These are phyloP conservation scores for Heterotis niloticus DNA, from an alignment of 2,113 vertebrate species.

Conservation along the genomic window DNA sequence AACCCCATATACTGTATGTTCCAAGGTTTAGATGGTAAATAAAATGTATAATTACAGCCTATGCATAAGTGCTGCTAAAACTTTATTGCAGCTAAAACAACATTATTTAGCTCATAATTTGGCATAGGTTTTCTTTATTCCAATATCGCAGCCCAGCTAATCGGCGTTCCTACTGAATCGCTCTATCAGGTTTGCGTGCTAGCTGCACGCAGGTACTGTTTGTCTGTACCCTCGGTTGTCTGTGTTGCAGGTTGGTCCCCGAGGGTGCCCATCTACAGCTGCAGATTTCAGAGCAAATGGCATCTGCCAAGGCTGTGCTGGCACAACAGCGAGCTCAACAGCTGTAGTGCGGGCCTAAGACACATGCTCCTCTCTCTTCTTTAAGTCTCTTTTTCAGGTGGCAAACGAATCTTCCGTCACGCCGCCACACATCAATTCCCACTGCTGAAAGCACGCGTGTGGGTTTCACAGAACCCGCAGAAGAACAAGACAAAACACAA, in stretches of 20 bases:
- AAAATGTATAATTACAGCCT: too few relatives aligned
- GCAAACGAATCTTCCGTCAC: conserved; percentile 11
- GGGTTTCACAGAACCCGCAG: too few relatives aligned
- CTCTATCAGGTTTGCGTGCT: neutral
- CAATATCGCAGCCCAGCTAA: neutral
- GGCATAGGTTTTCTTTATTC: neutral
- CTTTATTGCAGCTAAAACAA: neutral
- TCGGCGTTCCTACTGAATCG: neutral
- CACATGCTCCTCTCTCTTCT: conserved; percentile 29
- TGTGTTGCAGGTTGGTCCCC: conserved; percentile 38
- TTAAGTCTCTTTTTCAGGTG: conserved; percentile 37
- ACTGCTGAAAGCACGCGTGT: neutral
- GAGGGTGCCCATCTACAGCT: conserved; percentile 48
- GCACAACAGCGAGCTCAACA: conserved; percentile 37
- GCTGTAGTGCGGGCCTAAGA: conserved; percentile 44
- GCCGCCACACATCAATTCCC: neutral
- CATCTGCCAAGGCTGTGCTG: conserved; percentile 43
- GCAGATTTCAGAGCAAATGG: conserved; percentile 41
- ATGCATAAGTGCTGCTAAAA: neutral
- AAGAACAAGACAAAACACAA: neutral
- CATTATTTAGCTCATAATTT: neutral
- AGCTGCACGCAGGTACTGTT: conserved; percentile 22
- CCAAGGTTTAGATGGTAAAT: too few relatives aligned
- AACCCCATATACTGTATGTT: too few relatives aligned
- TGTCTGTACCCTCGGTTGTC: conserved; percentile 28